phyloP scores from a whole-genome alignment of 2,113 vertebrate genomes.

The Ictidomys tridecemlineatus region DNA sequence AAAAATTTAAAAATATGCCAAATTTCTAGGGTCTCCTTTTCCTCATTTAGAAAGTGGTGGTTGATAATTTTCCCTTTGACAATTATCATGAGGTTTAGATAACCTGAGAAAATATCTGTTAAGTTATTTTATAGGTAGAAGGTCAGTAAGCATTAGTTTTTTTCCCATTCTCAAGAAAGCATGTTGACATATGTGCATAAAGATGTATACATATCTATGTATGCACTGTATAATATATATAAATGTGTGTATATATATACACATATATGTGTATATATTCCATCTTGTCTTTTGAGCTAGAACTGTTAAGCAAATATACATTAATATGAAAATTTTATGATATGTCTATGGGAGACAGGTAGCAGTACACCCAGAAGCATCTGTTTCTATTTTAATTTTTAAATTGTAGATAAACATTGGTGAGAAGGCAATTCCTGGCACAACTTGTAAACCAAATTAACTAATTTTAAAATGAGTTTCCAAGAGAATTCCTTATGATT shows the following conservation, averaged over 20 bases:
- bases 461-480: not conserved
- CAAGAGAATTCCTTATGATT: not conserved
- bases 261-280: not conserved
- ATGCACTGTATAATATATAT: not conserved
- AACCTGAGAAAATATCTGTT: not conserved
- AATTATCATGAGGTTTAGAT: slow-evolving; percentile 7
- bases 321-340: not conserved
- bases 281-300: not conserved
- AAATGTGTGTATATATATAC: not conserved
- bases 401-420: not conserved
- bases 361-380: not conserved
- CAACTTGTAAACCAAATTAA: slow-evolving; percentile 7
- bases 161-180: not conserved
- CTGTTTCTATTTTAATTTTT: not conserved
- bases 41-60: not conserved
- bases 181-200: not conserved
- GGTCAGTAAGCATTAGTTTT: not conserved
- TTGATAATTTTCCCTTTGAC: not conserved
- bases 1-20: not conserved
- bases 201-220: not conserved
- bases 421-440: not conserved
- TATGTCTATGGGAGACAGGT: not conserved
- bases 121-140: not conserved
- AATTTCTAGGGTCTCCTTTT: not conserved
- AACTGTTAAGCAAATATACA: not conserved